Evolutionary conservation across 2,888 invertebrate genomes (phyloP).

Genomic region (Epirrhoe tristata): DNA sequence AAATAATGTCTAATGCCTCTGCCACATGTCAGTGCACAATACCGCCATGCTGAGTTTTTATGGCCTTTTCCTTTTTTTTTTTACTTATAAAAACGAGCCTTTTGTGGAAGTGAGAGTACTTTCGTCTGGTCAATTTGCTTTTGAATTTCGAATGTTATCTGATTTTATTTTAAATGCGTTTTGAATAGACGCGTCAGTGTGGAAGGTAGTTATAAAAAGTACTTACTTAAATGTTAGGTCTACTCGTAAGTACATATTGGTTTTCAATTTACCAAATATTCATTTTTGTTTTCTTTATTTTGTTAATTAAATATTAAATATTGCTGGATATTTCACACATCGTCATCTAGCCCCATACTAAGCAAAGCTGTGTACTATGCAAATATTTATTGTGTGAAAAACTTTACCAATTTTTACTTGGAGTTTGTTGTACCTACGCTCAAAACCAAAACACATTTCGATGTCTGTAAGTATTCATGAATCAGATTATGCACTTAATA

Average conservation of each 20-base stretch:
- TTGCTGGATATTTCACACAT: no score
- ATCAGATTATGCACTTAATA: conserved; percentile 55
- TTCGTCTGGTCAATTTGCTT: conserved; percentile 67
- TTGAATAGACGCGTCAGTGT: conserved; percentile 33
- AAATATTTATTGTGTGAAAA: no score
- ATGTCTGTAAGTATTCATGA: conserved; percentile 36
- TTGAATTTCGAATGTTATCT: conserved; percentile 52
- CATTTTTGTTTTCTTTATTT: no score
- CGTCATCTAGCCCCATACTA: no score
- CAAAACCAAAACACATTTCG: conserved; percentile 24
- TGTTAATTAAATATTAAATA: no score
- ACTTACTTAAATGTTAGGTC: no score
- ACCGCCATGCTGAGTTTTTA: conserved; percentile 46
- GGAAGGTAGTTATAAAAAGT: conserved; percentile 9
- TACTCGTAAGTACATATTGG: neutral
- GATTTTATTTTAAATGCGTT: conserved; percentile 44
- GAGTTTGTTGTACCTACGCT: no score
- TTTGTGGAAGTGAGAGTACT: conserved; percentile 63
- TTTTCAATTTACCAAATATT: neutral
- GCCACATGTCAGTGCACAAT: conserved; percentile 59
- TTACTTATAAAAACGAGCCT: conserved; percentile 45
- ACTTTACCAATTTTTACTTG: no score
- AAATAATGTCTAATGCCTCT: conserved; percentile 45
- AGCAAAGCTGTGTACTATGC: no score
- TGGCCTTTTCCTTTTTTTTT: conserved; percentile 44